A percentile compares a stretch with the other conserved stretches of the same genome.
Conservation (phyloP, 2,797 vertebrate genomes). For the Syngnathus rostellatus region DNA sequence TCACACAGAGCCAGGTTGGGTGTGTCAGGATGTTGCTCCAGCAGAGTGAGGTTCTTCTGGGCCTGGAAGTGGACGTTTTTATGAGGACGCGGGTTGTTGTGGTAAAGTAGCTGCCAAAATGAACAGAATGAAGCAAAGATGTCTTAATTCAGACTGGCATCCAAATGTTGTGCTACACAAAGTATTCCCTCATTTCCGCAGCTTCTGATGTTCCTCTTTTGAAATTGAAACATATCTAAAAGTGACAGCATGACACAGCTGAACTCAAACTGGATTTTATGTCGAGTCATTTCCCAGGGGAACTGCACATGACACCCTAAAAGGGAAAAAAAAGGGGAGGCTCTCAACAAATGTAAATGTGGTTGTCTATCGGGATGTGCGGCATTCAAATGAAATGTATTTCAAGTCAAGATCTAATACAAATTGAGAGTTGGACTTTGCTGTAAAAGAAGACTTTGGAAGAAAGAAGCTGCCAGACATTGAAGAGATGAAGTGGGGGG, state of each 20-base stretch:
- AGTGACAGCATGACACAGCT: constrained; percentile 24
- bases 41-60: neutral
- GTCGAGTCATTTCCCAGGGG: constrained; percentile 35
- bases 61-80: neutral
- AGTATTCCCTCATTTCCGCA: constrained; percentile 10
- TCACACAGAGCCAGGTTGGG: too few species aligned
- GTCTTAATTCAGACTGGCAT: neutral
- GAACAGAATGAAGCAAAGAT: neutral
- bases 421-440: constrained; percentile 20
- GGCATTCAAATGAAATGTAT: constrained; percentile 15
- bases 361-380: constrained; percentile 21
- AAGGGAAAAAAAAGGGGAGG: constrained; percentile 37
- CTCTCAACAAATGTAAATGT: constrained; percentile 44
- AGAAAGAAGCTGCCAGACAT: constrained; percentile 13
- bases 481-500: constrained; percentile 21
- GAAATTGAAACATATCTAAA: constrained; percentile 20
- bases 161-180: constrained; percentile 4
- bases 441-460: constrained; percentile 23
- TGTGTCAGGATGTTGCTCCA: neutral
- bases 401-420: constrained; percentile 27
- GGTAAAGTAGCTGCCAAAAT: neutral
- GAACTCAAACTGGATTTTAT: constrained; percentile 42
- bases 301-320: constrained; percentile 23
- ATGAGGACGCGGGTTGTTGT: neutral
- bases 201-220: constrained; percentile 12